A percentile compares a stretch with the other conserved stretches of the same genome.
Conservation (phyloP, 2,888 invertebrate species). For the Eudasyphora cyanicolor region DNA sequence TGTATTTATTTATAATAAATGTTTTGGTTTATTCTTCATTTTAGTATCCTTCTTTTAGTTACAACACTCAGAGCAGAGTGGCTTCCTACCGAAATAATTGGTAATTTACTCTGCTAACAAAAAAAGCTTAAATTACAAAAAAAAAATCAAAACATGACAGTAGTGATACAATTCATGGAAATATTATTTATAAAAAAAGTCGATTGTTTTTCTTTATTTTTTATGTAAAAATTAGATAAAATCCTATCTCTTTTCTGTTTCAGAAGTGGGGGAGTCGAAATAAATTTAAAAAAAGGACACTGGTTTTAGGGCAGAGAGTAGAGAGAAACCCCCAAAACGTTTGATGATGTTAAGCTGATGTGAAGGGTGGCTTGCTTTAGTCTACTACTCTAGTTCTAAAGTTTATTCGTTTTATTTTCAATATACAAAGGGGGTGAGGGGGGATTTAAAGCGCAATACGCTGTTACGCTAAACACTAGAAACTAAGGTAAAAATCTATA, state of each 20-base stretch:
- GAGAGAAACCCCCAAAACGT: not conserved
- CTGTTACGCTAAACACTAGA: constrained; percentile 53
- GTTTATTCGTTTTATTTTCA: constrained; percentile 44
- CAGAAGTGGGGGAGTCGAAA: not conserved
- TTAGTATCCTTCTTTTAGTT: constrained; percentile 35
- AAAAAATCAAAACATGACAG: constrained; percentile 21
- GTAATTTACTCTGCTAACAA: constrained; percentile 28
- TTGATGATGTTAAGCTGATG: not conserved
- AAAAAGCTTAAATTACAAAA: constrained; percentile 31
- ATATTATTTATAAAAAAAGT: constrained; percentile 21
- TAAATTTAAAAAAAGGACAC: constrained; percentile 16
- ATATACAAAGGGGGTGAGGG: constrained; percentile 51
- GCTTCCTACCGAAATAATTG: constrained; percentile 41
- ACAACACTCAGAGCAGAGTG: constrained; percentile 13
- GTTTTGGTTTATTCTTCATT: constrained; percentile 36
- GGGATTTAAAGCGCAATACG: constrained; percentile 62
- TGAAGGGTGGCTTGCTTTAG: not conserved
- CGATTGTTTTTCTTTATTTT: constrained; percentile 13
- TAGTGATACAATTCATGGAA: constrained; percentile 30
- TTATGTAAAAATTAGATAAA: not conserved
- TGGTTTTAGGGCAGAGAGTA: not conserved
- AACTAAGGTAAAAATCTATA: constrained; percentile 60
- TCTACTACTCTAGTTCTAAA: constrained; percentile 40
- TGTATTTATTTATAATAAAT: constrained; percentile 38
- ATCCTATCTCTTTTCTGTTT: not conserved